These are phyloP conservation scores for Trichopoda pennipes DNA, from an alignment of 2,888 invertebrate genomes.

Conservation along the genomic window DNA sequence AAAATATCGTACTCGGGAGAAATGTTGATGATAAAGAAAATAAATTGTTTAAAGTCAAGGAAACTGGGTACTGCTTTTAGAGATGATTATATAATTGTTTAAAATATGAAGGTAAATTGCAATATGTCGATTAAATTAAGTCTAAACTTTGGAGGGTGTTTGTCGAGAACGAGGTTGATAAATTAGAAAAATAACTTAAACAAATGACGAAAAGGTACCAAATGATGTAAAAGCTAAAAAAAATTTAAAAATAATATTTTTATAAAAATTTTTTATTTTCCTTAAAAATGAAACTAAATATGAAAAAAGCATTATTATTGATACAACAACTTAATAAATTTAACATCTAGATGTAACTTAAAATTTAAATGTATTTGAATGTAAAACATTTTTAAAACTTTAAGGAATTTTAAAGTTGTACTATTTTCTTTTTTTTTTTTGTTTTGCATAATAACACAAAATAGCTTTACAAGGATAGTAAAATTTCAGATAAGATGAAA, in stretches of 20 bases:
- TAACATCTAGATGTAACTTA: no score
- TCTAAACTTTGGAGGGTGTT: conserved; percentile 9
- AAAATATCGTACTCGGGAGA: conserved; percentile 52
- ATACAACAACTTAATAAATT: conserved; percentile 12
- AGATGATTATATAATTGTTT: conserved; percentile 8
- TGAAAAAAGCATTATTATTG: conserved; percentile 11
- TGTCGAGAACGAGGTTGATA: conserved; percentile 14
- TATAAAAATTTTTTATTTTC: no score
- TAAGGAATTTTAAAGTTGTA: conserved; percentile 23
- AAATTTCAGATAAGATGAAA: neutral
- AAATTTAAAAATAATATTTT: conserved; percentile 20
- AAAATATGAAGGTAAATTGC: neutral
- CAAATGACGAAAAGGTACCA: conserved; percentile 77
- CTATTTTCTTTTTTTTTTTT: neutral
- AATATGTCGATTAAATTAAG: neutral
- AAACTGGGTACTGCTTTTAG: conserved; percentile 15
- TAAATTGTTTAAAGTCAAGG: conserved; percentile 9
- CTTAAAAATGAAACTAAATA: conserved; percentile 3
- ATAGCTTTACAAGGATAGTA: conserved; percentile 15
- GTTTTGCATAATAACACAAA: neutral
- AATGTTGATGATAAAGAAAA: conserved; percentile 1
- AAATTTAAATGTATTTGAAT: neutral
- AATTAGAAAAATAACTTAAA: conserved; percentile 32
- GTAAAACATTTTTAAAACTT: neutral
- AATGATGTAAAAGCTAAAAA: conserved; percentile 80